Base-by-base conservation (phyloP, 2,113 vertebrate species). In the zebrafish (Danio rerio) region DNA sequence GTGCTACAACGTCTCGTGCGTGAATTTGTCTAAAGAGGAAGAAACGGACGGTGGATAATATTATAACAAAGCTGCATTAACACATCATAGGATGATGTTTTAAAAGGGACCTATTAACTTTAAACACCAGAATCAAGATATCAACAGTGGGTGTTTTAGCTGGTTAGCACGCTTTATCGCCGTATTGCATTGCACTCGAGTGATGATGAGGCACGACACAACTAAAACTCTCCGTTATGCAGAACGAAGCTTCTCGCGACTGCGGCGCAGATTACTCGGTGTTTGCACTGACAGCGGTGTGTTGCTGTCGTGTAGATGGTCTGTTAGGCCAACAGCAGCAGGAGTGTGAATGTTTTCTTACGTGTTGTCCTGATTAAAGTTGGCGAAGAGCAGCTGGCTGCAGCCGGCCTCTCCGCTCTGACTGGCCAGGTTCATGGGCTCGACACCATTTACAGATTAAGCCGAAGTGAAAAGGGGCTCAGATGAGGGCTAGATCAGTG, bases 341-440 rank as follows among this genome's bases (percentile, higher is more conserved):
- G 31, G 31, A 52, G 52, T 59, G 62, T 55, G 61, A 18, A 15
- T 65, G 84, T 68, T 69, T 89, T 86, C 97, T 96, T 97, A 99
- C 97, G 96, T 99, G 95, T 97, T 97, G 89, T 99, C 97, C 94
- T 99, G 97, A 94, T 99, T 99, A 89, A 99, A 99, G 96, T 98
- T 99, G 91, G 97, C 97, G 94, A 99, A 98, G 86, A 98, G 96
- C 88, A 99, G 96, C 95, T 97, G 96, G 94, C 95, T 94, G 77
- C 94, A 95, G 92, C 96, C 96, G 88, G 95, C 95, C 89, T 99
- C 97, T 90, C 96, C 96, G 91, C 96, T 98, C 92, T 96, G 96
- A 92, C 97, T 96, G 82, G 97, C 96, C 93, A 98, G 90, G 95
- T 99, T 99, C 97, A 99, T 98, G 93, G 79, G 90, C 86, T 88